A percentile compares a stretch with the other conserved stretches of the same genome.
These are phyloP conservation scores for Chionomys nivalis DNA, from an alignment of 2,113 vertebrate genomes.

Conservation along the genomic window DNA sequence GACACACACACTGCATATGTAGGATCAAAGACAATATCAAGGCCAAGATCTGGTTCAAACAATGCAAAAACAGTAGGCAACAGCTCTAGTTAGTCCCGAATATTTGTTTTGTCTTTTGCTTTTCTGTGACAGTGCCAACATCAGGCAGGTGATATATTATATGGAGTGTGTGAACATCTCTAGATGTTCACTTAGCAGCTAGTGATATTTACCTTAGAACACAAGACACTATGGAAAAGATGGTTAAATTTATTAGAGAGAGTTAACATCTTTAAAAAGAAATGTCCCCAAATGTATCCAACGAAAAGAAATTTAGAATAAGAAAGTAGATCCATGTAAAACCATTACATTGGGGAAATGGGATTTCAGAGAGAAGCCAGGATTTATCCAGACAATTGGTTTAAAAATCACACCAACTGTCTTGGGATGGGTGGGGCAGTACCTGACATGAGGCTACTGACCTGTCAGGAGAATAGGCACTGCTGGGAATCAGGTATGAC, in stretches of 20 bases:
- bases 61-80: background rate
- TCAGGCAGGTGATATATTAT: background rate
- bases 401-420: background rate
- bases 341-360: background rate
- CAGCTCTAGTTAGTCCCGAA: background rate
- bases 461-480: too few relatives aligned
- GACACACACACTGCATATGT: background rate
- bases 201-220: background rate
- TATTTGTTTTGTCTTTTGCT: conserved; percentile 1
- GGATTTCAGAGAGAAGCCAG: background rate
- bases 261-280: background rate
- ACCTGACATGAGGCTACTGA: background rate
- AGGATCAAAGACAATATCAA: background rate
- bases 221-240: background rate
- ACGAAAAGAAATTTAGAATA: background rate
- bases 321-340: background rate
- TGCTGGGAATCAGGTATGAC: background rate
- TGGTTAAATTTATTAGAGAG: background rate
- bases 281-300: background rate
- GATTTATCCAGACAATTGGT: background rate
- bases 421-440: background rate
- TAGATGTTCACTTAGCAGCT: background rate
- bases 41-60: background rate
- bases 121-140: background rate
- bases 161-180: background rate